Percentiles rank a stretch among this genome's conserved stretches.
Conservation (phyloP, 2,797 vertebrate genomes). For the Fistularia tabacaria region DNA sequence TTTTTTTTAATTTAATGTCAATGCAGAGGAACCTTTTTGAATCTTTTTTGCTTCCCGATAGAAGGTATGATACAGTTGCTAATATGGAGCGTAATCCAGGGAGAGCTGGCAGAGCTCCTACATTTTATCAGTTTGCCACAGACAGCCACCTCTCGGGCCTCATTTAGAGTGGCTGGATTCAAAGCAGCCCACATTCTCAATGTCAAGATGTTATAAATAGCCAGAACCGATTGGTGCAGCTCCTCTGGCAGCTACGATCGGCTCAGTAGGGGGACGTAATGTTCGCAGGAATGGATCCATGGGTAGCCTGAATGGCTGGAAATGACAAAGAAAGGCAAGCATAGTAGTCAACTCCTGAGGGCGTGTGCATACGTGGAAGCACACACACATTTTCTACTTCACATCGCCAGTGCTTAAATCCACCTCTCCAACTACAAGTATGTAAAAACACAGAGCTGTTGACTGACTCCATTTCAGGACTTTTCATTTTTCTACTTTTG, state of each 20-base stretch:
- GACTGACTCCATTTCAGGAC: no score
- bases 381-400: no score
- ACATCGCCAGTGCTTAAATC: no score
- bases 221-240: constrained; percentile 58
- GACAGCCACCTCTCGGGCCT: constrained; percentile 51
- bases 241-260: constrained; percentile 42
- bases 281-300: constrained; percentile 24
- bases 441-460: no score
- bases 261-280: constrained; percentile 16
- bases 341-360: no score
- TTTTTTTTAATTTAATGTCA: no score
- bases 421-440: no score
- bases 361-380: no score
- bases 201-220: constrained; percentile 71
- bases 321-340: constrained; percentile 9
- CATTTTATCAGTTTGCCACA: constrained; percentile 63
- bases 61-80: constrained; percentile 7
- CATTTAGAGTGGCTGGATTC: constrained; percentile 54
- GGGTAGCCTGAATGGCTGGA: constrained; percentile 6
- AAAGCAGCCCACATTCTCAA: constrained; percentile 69
- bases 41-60: no score
- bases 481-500: no score
- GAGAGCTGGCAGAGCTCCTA: constrained; percentile 50
- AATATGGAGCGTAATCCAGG: constrained; percentile 37
- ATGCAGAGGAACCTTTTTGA: no score